Evolutionary conservation across 2,888 invertebrate species (phyloP).

Genomic region (Pammene aurita): DNA sequence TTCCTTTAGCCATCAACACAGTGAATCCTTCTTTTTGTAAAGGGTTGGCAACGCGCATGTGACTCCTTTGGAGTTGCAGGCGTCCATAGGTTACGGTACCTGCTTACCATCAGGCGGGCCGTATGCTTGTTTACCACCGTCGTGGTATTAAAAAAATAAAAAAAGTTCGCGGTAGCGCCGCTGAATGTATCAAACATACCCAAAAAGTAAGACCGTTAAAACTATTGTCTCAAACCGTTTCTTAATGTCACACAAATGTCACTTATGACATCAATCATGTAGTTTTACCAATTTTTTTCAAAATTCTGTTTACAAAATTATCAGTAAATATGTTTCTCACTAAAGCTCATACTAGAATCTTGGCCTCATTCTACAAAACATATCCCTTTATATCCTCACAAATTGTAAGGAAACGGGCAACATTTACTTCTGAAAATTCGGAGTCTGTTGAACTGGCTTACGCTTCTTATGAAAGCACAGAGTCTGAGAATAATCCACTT

Average conservation of each 20-base stretch:
- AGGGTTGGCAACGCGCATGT: too few species aligned
- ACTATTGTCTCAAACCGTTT: constrained; percentile 9
- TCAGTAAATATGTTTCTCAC: constrained; percentile 61
- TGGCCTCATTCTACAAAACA: constrained; percentile 48
- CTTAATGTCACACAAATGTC: constrained; percentile 30
- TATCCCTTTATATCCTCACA: constrained; percentile 50
- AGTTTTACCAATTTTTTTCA: constrained; percentile 7
- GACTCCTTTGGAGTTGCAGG: too few species aligned
- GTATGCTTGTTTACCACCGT: too few species aligned
- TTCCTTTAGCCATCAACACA: too few species aligned
- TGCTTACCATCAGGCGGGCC: too few species aligned
- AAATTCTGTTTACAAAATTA: constrained; percentile 30
- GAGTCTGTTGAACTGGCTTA: constrained; percentile 86
- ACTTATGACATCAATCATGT: constrained; percentile 8
- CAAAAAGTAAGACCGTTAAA: background rate
- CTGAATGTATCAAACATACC: background rate
- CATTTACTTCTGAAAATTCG: constrained; percentile 61
- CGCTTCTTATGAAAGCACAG: constrained; percentile 85
- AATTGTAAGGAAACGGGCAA: constrained; percentile 49
- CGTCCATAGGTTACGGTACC: too few species aligned
- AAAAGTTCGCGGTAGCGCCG: too few species aligned
- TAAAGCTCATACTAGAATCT: constrained; percentile 52
- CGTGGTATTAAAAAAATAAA: too few species aligned
- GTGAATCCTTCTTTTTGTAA: too few species aligned
- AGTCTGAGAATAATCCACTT: constrained; percentile 55